Percentiles rank a stretch among this genome's conserved stretches.
phyloP scores from a whole-genome alignment of 2,113 vertebrate genomes.

The Nicator chloris region DNA sequence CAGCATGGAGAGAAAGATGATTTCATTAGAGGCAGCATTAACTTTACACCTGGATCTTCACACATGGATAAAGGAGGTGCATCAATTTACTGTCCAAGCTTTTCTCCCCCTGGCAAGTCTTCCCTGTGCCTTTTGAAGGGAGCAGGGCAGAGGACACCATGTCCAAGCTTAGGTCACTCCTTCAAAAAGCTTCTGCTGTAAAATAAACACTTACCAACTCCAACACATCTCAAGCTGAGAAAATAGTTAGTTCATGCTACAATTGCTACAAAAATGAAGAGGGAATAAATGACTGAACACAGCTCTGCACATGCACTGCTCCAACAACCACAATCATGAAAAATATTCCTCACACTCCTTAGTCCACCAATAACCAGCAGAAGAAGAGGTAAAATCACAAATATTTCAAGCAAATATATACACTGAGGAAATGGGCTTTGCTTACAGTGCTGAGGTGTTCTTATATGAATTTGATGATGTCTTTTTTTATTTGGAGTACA shows the following conservation, averaged over 20 bases:
- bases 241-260: slow-evolving; percentile 57
- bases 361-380: not conserved
- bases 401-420: not conserved
- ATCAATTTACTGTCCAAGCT: not conserved
- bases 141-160: not conserved
- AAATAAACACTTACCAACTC: slow-evolving; percentile 35
- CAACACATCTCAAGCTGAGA: slow-evolving; percentile 29
- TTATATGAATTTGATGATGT: not conserved
- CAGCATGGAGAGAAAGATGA: not conserved
- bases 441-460: not conserved
- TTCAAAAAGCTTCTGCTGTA: not conserved
- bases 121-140: not conserved
- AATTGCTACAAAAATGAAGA: slow-evolving; percentile 28
- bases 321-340: not conserved
- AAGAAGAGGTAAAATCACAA: not conserved
- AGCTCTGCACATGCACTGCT: not conserved
- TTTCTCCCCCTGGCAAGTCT: not conserved
- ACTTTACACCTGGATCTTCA: not conserved
- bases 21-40: not conserved
- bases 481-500: not conserved
- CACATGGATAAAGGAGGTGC: not conserved
- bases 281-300: slow-evolving; percentile 3
- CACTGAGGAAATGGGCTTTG: not conserved
- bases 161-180: not conserved
- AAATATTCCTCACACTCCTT: not conserved